Evolutionary conservation across 2,797 vertebrate genomes (phyloP).

Genomic region (Tiaroga cobitis): DNA sequence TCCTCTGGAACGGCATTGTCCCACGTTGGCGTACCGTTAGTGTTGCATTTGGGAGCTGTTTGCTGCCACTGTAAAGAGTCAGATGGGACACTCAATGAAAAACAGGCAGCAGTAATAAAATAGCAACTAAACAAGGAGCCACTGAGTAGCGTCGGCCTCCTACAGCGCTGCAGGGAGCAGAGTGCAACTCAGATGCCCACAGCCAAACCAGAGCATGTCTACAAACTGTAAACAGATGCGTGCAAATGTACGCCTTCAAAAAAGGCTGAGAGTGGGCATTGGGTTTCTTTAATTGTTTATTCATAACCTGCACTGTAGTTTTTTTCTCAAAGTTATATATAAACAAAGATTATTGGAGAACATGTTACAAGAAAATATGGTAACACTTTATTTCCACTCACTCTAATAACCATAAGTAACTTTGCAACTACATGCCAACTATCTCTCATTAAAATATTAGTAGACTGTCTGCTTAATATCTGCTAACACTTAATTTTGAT

Average conservation of each 20-base stretch:
- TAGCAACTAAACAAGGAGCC: slow-evolving; percentile 70
- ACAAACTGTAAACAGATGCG: slow-evolving; percentile 63
- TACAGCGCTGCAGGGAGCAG: slow-evolving; percentile 52
- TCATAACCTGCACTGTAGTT: background rate
- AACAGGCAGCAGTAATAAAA: slow-evolving; percentile 73
- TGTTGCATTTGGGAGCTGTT: slow-evolving; percentile 60
- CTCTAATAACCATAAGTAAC: too few species aligned
- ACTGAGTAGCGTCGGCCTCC: slow-evolving; percentile 65
- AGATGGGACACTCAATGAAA: slow-evolving; percentile 75
- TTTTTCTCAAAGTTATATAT: background rate
- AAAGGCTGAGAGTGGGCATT: background rate
- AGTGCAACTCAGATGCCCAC: slow-evolving; percentile 46
- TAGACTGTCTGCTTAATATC: background rate
- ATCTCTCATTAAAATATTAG: background rate
- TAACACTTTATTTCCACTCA: background rate
- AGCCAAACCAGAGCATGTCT: slow-evolving; percentile 50
- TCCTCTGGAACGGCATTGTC: slow-evolving; percentile 43
- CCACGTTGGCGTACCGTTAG: slow-evolving; percentile 45
- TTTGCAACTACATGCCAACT: background rate
- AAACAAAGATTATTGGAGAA: background rate
- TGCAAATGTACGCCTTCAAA: slow-evolving; percentile 50
- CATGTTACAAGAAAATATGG: background rate
- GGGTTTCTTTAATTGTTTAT: slow-evolving; percentile 3
- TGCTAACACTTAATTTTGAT: background rate
- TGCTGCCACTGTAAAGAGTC: slow-evolving; percentile 68